phyloP scores from a whole-genome alignment of 2,113 vertebrate species.

The Engraulis encrasicolus region DNA sequence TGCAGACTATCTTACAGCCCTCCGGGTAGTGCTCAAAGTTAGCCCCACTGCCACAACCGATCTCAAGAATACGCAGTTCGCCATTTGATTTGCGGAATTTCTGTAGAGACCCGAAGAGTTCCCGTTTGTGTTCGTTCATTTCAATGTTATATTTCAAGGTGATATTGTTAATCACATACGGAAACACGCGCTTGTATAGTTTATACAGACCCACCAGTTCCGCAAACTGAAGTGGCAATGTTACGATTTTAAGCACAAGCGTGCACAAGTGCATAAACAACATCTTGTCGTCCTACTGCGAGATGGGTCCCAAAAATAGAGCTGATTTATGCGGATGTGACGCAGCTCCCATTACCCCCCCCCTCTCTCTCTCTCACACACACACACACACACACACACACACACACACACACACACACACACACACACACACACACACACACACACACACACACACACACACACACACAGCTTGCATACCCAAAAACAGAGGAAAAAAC shows the following conservation, averaged over 20 bases:
- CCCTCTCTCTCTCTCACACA: too few relatives aligned
- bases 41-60: slow-evolving; percentile 79
- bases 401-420: too few relatives aligned
- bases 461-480: too few relatives aligned
- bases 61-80: slow-evolving; percentile 79
- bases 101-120: slow-evolving; percentile 74
- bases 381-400: too few relatives aligned
- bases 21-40: slow-evolving; percentile 85
- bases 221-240: slow-evolving; percentile 77
- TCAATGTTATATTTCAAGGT: slow-evolving; percentile 42
- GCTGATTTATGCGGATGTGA: too few relatives aligned
- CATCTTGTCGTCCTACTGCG: too few relatives aligned
- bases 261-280: slow-evolving; percentile 43
- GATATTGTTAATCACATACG: slow-evolving; percentile 54
- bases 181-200: slow-evolving; percentile 77
- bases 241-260: slow-evolving; percentile 60
- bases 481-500: too few relatives aligned
- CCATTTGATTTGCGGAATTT: slow-evolving; percentile 61
- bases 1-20: slow-evolving; percentile 79
- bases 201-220: slow-evolving; percentile 70
- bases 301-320: too few relatives aligned
- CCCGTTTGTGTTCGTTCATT: slow-evolving; percentile 73
- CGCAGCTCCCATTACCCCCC: too few relatives aligned
- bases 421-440: too few relatives aligned
- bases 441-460: too few relatives aligned